These are phyloP conservation scores for Lomographa bimaculata DNA, from an alignment of 2,888 invertebrate species.

Conservation along the genomic window DNA sequence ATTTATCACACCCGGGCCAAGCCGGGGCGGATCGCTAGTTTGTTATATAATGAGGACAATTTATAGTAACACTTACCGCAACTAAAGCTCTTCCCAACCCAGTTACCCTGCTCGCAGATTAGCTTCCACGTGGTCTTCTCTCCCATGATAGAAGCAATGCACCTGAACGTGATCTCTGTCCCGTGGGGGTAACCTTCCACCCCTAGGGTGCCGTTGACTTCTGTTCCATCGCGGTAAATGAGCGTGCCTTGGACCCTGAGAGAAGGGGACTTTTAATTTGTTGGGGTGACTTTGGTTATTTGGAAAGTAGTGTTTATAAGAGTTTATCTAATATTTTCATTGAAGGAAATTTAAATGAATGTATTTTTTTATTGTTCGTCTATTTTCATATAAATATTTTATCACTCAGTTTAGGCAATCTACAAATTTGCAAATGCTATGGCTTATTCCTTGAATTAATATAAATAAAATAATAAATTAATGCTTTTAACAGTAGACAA, in stretches of 20 bases:
- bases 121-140: constrained; percentile 94
- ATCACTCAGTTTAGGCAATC: too few relatives aligned
- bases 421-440: too few relatives aligned
- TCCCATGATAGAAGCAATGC: constrained; percentile 91
- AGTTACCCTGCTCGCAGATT: constrained; percentile 92
- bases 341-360: too few relatives aligned
- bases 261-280: constrained; percentile 22
- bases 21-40: too few relatives aligned
- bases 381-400: too few relatives aligned
- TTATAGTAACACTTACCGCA: constrained; percentile 85
- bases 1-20: too few relatives aligned
- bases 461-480: too few relatives aligned
- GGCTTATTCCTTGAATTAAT: too few relatives aligned
- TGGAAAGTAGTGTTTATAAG: background rate
- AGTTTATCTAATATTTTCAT: background rate
- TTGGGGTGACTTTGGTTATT: too few relatives aligned
- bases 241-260: constrained; percentile 89
- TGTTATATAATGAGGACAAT: too few relatives aligned
- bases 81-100: constrained; percentile 91
- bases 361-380: too few relatives aligned
- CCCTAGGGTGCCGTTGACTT: constrained; percentile 85
- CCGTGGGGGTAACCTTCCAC: constrained; percentile 90
- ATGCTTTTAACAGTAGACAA: too few relatives aligned
- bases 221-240: constrained; percentile 88
- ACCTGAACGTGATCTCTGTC: constrained; percentile 92